Base-by-base conservation (phyloP, 1,140 invertebrate species). In the Trichogramma pretiosum region DNA sequence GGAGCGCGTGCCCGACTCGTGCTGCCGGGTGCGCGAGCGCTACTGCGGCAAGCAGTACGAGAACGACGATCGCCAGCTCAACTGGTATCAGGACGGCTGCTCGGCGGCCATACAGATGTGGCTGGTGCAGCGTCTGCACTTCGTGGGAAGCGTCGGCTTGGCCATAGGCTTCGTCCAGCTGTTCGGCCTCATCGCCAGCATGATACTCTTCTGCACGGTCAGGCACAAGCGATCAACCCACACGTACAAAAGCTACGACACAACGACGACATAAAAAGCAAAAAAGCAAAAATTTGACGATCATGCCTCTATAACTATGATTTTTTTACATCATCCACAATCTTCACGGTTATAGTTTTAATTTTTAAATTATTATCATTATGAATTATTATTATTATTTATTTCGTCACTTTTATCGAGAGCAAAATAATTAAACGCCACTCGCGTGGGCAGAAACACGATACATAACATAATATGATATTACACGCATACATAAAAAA, bases 1-100 rank as follows among this genome's bases (percentile, higher is more conserved):
- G 48, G 75, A 80, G 44, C 78, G 77, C 55, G 85, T 91, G 1
- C 88, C 88, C 2, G 80, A 84, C 52, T 87, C 86, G 0, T 93
- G 89, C 60, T 92, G 89, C 61, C 60, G 79, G n/a, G 66, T 72
- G 21, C 65, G 66, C 24, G 75, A 73, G 51, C 67, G 70, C 18
- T 70, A 70, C 21, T 72, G 70, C 35, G 70, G 70, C 22, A 56
- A 63, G 3, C 51, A 63, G 3, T 60, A 65, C 33, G 56, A 16
- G 68, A 71, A 34, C 73, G 73, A n/a, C 5, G 21, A 46, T 5
- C 13, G 17, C 1, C 44, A 42, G 26, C 19, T 42, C 0, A 46
- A 42, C 3, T 84, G 81, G 77, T 80, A 77, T 65, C 70, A 74
- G 41, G 75, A 80, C 48, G 83, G 84, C n/a, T 87, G 84, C 56